phyloP scores from a whole-genome alignment of 2,113 vertebrate species.

The Merops nubicus region DNA sequence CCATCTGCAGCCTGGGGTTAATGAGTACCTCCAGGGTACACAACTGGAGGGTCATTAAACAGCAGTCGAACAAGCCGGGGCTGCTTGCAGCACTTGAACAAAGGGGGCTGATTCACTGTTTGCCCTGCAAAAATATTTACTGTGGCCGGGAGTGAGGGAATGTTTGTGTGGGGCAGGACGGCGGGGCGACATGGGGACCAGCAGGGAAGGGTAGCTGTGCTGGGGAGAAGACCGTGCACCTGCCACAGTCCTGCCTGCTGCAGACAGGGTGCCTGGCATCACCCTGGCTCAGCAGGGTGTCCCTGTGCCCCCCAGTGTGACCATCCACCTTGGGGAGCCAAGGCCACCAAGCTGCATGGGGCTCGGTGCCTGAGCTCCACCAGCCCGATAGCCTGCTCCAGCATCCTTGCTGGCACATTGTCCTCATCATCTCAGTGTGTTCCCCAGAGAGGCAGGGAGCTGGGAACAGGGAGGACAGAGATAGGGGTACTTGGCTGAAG shows the following conservation, averaged over 20 bases:
- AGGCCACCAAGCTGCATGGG: neutral
- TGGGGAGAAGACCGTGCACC: rapidly evolving
- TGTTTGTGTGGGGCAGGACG: conserved; percentile 17
- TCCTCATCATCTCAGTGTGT: neutral
- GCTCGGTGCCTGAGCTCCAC: neutral
- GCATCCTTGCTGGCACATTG: neutral
- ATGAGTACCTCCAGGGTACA: conserved; percentile 72
- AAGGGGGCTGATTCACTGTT: conserved; percentile 74
- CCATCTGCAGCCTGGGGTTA: conserved; percentile 71
- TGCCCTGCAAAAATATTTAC: conserved; percentile 71
- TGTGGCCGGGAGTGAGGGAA: conserved; percentile 50
- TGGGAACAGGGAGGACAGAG: neutral
- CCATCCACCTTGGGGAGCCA: neutral
- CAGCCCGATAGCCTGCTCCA: neutral
- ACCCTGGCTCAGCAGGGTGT: neutral
- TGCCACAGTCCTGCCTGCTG: neutral
- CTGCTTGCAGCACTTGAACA: conserved; percentile 51
- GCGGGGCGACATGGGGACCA: neutral
- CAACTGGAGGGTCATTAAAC: conserved; percentile 74
- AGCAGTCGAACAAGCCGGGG: conserved; percentile 64
- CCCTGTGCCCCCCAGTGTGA: rapidly evolving
- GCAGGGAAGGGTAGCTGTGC: neutral
- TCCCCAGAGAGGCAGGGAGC: neutral
- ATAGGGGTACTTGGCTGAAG: neutral
- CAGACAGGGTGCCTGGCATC: neutral